Conservation (phyloP, 1,140 invertebrate genomes). For the Camponotus pennsylvanicus region DNA sequence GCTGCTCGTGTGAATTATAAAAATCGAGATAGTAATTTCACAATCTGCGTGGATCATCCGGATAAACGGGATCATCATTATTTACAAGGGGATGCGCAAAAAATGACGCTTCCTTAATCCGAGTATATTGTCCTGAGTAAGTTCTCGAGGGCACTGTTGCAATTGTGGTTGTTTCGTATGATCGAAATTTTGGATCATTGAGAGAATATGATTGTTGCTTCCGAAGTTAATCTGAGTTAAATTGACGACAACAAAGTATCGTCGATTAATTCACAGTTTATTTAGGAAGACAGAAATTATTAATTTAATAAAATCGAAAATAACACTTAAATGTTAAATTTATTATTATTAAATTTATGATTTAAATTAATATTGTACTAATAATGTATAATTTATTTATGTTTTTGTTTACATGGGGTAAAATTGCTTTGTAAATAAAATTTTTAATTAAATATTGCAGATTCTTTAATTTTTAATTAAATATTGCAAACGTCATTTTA, state of each 20-base stretch:
- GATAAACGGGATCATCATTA: slow-evolving; percentile 83
- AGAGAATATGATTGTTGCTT: not conserved
- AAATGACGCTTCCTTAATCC: slow-evolving; percentile 66
- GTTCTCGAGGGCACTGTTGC: slow-evolving; percentile 59
- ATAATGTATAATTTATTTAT: not conserved
- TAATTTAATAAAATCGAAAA: not conserved
- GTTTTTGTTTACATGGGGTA: not conserved
- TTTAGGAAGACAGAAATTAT: not conserved
- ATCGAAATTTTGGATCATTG: slow-evolving; percentile 15
- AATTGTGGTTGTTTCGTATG: not conserved
- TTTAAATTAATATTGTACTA: not conserved
- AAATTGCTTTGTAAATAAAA: not conserved
- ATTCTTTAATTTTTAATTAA: slow-evolving; percentile 7
- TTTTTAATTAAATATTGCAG: slow-evolving; percentile 18
- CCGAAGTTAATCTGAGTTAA: slow-evolving; percentile 3
- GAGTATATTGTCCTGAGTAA: slow-evolving; percentile 66
- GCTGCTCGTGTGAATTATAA: not conserved
- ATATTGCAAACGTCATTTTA: not conserved
- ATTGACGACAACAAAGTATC: not conserved
- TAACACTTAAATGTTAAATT: not conserved
- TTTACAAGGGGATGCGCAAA: slow-evolving; percentile 77
- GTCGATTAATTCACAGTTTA: not conserved
- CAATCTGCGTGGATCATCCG: slow-evolving; percentile 83
- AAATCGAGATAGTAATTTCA: slow-evolving; percentile 78
- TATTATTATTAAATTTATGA: slow-evolving; percentile 1